Base-by-base conservation (phyloP, 2,113 vertebrate species). In the Leuciscus idus region DNA sequence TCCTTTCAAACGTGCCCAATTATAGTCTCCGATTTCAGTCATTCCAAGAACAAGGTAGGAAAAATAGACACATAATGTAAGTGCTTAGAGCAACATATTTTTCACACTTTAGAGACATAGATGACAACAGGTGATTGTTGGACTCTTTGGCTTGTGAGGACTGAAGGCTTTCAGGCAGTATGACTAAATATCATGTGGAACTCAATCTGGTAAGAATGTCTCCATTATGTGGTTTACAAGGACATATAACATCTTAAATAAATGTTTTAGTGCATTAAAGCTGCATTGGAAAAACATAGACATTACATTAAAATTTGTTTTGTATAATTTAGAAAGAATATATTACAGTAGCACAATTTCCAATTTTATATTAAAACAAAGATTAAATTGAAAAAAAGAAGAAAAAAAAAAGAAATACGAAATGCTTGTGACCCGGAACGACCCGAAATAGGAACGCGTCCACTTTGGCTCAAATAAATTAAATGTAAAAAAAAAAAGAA, bases 381-480 rank as follows among this genome's bases (percentile, higher is more conserved):
- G 92, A 84, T 86, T 70, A 90, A 90, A 92, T 43, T 8, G 8
- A 23, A 7, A 87, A 88, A 88, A 84, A 88, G 64, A 89, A 91
- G 79, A 84, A 85, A 91, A 89, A 28, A n/a, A 80, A 68, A 70
- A 90, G 70, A 94, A 93, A 92, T 91, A 91, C 87, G 92, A 89
- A 93, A 91, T 91, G 91, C 90, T 92, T 91, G 90, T 75, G 87
- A 91, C 84, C 84, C 80, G 72, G 74, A 85, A 89, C 86, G 90
- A 88, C 90, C 46, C 8, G 11, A 8, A 82, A 89, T 12, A 68
- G 84, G 78, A 85, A 93, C 90, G 91, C 91, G 92, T 94, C 88
- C 91, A 91, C 88, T 92, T 92, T 95, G 94, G 94, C 94, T 96
- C 95, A 94, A 95, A 95, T 95, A 95, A 96, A 95, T 95, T 94